Evolutionary conservation across 2,888 invertebrate genomes (phyloP), one percentile per base, ranked within the genome.

Genomic region (Plebejus melissa): DNA sequence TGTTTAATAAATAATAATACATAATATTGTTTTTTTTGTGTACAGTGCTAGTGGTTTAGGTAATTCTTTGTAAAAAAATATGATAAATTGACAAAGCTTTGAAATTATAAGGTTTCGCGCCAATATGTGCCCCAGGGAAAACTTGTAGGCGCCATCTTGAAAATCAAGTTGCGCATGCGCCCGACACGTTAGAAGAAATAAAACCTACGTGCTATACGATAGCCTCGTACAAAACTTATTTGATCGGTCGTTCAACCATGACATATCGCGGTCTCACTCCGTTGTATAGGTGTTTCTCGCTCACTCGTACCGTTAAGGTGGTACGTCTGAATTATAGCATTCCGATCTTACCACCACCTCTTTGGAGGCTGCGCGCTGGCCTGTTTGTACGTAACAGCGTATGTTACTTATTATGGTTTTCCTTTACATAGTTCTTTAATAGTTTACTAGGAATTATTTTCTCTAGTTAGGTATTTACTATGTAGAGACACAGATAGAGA

Each of bases 161-260:
- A 87, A 89, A 88, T 86, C 85, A 78, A 83, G 85, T 82, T 86
- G 84, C 81, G 83, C 85, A 85, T 84, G 85, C 85, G 87, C 85
- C 86, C 87, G 86, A 86, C 87, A 88, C 87, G 88, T 86, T 89
- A 89, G 89, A 88, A 89, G 90, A 90, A 89, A 89, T 88, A 88
- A 91, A 89, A 89, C 89, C 88, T 82, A 82, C 81, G 89, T 90
- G 87, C 88, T 86, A 89, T 88, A 88, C 89, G 91, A 88, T 88
- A 88, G 88, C 87, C 82, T 86, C 86, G 89, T 88, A 91, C 90
- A 89, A 91, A 89, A 91, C 92, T 92, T 91, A 92, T 93, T 92
- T 93, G 93, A 93, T 91, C 91, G 93, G 93, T 92, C 93, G 91
- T 93, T 93, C 92, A 93, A 93, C 93, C 92, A 90, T 89, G 89